A percentile compares a stretch with the other conserved stretches of the same genome.
These are phyloP conservation scores for Rhincodon typus DNA, from an alignment of 2,797 vertebrate genomes.

Conservation along the genomic window DNA sequence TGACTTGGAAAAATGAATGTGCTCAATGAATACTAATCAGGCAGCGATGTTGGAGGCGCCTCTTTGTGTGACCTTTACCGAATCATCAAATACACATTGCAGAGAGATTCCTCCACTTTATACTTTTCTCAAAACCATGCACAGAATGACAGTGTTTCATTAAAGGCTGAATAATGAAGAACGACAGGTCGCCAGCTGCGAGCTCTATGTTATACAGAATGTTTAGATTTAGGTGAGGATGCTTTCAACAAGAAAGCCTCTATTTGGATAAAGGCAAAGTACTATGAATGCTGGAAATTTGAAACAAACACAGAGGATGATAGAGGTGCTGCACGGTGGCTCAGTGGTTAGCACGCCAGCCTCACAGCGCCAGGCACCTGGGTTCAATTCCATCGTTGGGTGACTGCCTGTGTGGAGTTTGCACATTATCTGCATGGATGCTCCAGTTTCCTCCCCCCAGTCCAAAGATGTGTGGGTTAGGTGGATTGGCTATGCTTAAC, in stretches of 20 bases:
- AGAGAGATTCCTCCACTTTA: background rate
- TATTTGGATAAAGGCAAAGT: background rate
- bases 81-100: background rate
- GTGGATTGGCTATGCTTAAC: too few relatives aligned
- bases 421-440: too few relatives aligned
- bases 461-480: too few relatives aligned
- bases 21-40: slow-evolving; percentile 41
- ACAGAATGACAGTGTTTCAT: background rate
- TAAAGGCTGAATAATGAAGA: background rate
- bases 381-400: too few relatives aligned
- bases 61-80: background rate
- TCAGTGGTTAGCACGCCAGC: too few relatives aligned
- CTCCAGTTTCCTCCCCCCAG: too few relatives aligned
- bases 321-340: too few relatives aligned
- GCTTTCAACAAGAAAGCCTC: background rate
- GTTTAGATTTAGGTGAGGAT: background rate
- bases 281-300: too few relatives aligned
- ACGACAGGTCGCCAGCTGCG: background rate
- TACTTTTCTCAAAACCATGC: background rate
- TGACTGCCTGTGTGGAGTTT: too few relatives aligned
- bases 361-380: too few relatives aligned
- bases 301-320: too few relatives aligned
- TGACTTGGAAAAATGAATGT: slow-evolving; percentile 43
- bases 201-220: background rate
- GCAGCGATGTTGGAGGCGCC: slow-evolving; percentile 30